Conservation (phyloP, 2,797 vertebrate genomes). For the Acanthiza pusilla region DNA sequence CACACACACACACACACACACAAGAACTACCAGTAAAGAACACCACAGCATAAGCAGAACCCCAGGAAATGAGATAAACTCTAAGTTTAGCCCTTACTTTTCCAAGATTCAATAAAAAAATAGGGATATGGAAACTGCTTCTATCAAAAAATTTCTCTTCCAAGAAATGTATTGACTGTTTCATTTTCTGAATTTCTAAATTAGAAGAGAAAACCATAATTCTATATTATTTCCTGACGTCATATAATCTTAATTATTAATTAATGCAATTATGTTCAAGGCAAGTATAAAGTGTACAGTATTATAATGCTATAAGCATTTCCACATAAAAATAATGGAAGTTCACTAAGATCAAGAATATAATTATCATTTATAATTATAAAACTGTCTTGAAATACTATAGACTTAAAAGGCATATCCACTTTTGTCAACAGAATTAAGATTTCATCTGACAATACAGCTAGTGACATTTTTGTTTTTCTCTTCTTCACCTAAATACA, state of each 20-base stretch:
- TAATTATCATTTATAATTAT: not conserved
- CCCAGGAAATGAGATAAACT: slow-evolving; percentile 17
- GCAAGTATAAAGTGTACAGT: not conserved
- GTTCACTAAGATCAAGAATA: not conserved
- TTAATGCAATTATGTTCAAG: not conserved
- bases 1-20: no score
- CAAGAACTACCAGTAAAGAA: not conserved
- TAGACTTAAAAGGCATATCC: not conserved
- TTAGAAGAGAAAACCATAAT: not conserved
- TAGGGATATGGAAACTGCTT: not conserved
- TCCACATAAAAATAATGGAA: not conserved
- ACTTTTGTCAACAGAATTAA: not conserved
- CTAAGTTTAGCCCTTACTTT: not conserved
- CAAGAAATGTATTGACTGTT: not conserved
- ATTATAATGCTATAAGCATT: not conserved
- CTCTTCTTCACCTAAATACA: not conserved
- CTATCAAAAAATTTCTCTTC: not conserved
- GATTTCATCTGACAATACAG: not conserved
- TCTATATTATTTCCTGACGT: not conserved
- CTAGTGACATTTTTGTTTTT: not conserved
- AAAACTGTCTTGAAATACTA: not conserved
- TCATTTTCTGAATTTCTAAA: not conserved
- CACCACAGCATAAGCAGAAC: not conserved
- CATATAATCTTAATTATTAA: not conserved
- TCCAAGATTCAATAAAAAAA: not conserved